phyloP scores from a whole-genome alignment of 2,888 invertebrate species.

The Conus canariensis region DNA sequence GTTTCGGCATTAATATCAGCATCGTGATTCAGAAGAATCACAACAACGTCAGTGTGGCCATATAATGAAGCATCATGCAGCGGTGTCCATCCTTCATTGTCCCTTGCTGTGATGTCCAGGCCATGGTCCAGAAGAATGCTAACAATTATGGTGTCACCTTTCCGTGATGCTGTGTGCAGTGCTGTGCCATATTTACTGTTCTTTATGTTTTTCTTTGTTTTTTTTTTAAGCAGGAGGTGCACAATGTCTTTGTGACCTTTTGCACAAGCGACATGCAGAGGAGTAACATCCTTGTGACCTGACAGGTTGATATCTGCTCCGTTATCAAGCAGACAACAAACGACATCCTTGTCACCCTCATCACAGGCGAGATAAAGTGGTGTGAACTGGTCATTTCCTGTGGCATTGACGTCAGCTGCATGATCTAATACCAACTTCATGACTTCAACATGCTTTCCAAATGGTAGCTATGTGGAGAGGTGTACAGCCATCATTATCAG shows the following conservation, averaged over 20 bases:
- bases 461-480: not conserved
- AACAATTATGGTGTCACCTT: not conserved
- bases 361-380: not conserved
- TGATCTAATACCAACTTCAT: not conserved
- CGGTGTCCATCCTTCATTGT: not conserved
- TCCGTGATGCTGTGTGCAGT: not conserved
- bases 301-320: slow-evolving; percentile 6
- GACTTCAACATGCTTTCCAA: not conserved
- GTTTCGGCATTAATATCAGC: not conserved
- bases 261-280: not conserved
- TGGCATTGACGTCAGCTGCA: not conserved
- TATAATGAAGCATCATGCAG: not conserved
- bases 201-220: too few species aligned
- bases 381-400: not conserved
- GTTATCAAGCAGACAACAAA: not conserved
- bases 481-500: not conserved
- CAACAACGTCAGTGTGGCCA: not conserved
- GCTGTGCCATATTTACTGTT: not conserved
- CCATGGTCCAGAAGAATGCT: not conserved
- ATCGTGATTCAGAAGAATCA: not conserved
- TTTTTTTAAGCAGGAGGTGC: too few species aligned
- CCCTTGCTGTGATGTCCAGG: not conserved
- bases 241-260: not conserved
- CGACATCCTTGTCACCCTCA: not conserved
- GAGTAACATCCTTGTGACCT: not conserved